Base-by-base conservation (phyloP, 2,113 vertebrate genomes). In the Hiodon tergisus region DNA sequence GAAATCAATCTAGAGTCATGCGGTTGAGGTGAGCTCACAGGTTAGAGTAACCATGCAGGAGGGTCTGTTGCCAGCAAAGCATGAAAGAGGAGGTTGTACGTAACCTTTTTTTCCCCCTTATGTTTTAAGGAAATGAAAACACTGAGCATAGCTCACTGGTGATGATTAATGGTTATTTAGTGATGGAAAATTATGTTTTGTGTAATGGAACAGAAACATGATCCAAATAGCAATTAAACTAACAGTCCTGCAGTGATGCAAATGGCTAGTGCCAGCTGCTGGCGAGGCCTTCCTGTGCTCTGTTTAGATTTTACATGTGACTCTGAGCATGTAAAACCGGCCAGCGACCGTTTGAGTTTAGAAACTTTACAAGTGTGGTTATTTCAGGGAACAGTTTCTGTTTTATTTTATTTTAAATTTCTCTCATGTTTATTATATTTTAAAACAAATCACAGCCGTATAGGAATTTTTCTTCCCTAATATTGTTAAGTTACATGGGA, bases 181-280 rank as follows among this genome's bases (percentile, higher is more conserved):
- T 47, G 31, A 14, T 60, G 54, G 70, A 71, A 60, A 71, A 17
- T 2, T 9, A 7, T 3, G 55, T 2, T 11, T 71, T 13, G 54
- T 8, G 31, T 71, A 59, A 71, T 60, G 55, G 57, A 14, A 51
- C 6, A 71, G 31, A 71, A 59, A 50, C 50, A 71, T 71, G 47
- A 50, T 47, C 6, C 3, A 14, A 71, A 71, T 60, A 13, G 70
- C 17, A 60, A n/a, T 60, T 54, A 14, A 60, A 14, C 46, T 59
- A 60, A 60, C 14, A 71, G 55, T 71, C 31, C 5, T 60, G 47
- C 31, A 48, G 5, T 59, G 11, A 16, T 17, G 61, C 61, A 63
- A 63, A 3, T 16, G 61, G 14, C 70, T 59, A 71, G 60, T 71
- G 70, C 55, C 70, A 9, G 70, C 31, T 60, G 55, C 55, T 10